These are phyloP conservation scores for Oenanthe oenanthe DNA, from an alignment of 2,113 vertebrate species.

Conservation along the genomic window DNA sequence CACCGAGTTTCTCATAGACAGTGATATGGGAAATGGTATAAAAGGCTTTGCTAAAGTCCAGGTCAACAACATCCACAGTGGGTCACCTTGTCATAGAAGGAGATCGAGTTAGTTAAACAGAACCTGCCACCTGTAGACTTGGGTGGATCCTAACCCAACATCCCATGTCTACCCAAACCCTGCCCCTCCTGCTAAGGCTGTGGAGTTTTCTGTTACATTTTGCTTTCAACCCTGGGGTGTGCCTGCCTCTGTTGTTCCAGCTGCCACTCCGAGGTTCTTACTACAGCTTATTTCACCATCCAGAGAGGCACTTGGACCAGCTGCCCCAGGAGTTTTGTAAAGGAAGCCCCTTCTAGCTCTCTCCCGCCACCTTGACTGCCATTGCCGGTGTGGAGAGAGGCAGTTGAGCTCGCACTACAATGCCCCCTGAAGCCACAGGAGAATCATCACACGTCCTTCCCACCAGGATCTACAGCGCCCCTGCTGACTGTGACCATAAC, in stretches of 20 bases:
- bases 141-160: background rate
- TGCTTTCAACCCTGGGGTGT: background rate
- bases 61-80: background rate
- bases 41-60: background rate
- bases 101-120: background rate
- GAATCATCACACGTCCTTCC: background rate
- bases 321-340: background rate
- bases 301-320: background rate
- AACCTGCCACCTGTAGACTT: background rate
- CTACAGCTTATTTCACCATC: background rate
- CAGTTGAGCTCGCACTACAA: background rate
- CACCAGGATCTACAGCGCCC: background rate
- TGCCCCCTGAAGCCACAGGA: background rate
- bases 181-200: background rate
- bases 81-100: background rate
- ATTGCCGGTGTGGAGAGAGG: background rate
- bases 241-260: background rate
- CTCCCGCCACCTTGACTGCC: fast-evolving
- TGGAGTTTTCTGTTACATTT: background rate
- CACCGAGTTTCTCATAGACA: too few relatives aligned
- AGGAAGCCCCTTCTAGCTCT: background rate
- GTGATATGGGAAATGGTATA: background rate
- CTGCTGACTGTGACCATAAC: too few relatives aligned
- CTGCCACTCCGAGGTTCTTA: background rate
- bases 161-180: background rate